phyloP scores from a whole-genome alignment of 1,140 invertebrate genomes.

The Drosophila insularis region DNA sequence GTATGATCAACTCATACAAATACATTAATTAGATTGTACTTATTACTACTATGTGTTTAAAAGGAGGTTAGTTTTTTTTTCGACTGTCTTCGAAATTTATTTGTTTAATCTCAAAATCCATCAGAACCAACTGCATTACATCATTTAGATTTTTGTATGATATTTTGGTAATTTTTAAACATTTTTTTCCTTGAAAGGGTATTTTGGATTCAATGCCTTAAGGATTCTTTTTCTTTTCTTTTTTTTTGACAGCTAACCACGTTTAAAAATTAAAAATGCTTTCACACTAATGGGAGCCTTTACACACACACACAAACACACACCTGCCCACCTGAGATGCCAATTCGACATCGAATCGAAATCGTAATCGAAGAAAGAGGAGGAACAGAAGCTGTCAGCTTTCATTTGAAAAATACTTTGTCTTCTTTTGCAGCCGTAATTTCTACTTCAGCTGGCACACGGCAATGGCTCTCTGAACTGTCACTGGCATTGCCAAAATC shows the following conservation, averaged over 20 bases:
- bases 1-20: too few relatives aligned
- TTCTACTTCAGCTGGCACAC: slow-evolving; percentile 62
- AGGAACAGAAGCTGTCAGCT: slow-evolving; percentile 45
- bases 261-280: slow-evolving; percentile 56
- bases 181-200: too few relatives aligned
- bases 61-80: too few relatives aligned
- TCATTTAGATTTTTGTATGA: too few relatives aligned
- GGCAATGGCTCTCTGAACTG: slow-evolving; percentile 13
- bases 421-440: slow-evolving; percentile 50
- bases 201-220: too few relatives aligned
- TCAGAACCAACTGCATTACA: too few relatives aligned
- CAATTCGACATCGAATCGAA: slow-evolving; percentile 1
- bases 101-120: too few relatives aligned
- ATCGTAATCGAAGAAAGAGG: background rate
- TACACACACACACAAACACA: slow-evolving; percentile 19
- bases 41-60: too few relatives aligned
- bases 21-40: too few relatives aligned
- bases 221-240: background rate
- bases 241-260: slow-evolving; percentile 15
- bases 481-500: slow-evolving; percentile 69
- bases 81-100: too few relatives aligned
- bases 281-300: slow-evolving; percentile 54
- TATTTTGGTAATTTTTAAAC: too few relatives aligned
- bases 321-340: slow-evolving; percentile 34
- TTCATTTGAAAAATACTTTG: slow-evolving; percentile 64